Evolutionary conservation across 2,888 invertebrate species (phyloP).

Genomic region (Andrena hattorfiana): DNA sequence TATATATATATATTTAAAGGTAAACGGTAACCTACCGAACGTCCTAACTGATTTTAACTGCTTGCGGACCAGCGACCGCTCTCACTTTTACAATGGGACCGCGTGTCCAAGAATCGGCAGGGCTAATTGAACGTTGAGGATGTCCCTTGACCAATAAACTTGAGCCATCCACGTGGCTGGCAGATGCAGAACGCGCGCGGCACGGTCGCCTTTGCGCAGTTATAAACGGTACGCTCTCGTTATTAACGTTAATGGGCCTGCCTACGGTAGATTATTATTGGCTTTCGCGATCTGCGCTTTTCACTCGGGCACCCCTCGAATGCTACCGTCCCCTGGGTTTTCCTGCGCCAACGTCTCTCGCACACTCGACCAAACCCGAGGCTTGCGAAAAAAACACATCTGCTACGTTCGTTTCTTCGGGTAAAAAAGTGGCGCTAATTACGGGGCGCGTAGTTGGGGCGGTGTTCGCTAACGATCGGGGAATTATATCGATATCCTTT

Average conservation of each 20-base stretch:
- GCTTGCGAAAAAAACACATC: neutral
- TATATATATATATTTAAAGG: neutral
- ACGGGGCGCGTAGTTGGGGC: neutral
- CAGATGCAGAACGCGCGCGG: constrained; percentile 36
- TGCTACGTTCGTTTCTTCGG: neutral
- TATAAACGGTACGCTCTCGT: constrained; percentile 40
- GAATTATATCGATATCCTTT: neutral
- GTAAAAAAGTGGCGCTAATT: neutral
- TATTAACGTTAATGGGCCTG: constrained; percentile 20
- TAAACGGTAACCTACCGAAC: neutral
- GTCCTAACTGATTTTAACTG: constrained; percentile 26
- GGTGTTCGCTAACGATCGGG: neutral
- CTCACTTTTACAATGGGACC: constrained; percentile 69
- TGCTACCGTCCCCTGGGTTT: neutral
- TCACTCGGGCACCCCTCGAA: neutral
- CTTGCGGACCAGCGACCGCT: constrained; percentile 35
- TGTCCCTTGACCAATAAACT: constrained; percentile 10
- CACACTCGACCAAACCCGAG: no score
- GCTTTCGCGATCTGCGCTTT: neutral
- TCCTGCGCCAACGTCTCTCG: neutral
- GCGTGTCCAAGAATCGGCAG: constrained; percentile 10
- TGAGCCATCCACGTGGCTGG: constrained; percentile 39
- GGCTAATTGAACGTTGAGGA: constrained; percentile 20
- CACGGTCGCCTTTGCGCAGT: constrained; percentile 9
- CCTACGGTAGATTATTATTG: neutral